phyloP scores from a whole-genome alignment of 2,797 vertebrate species.

The Macropus fuliginosus region DNA sequence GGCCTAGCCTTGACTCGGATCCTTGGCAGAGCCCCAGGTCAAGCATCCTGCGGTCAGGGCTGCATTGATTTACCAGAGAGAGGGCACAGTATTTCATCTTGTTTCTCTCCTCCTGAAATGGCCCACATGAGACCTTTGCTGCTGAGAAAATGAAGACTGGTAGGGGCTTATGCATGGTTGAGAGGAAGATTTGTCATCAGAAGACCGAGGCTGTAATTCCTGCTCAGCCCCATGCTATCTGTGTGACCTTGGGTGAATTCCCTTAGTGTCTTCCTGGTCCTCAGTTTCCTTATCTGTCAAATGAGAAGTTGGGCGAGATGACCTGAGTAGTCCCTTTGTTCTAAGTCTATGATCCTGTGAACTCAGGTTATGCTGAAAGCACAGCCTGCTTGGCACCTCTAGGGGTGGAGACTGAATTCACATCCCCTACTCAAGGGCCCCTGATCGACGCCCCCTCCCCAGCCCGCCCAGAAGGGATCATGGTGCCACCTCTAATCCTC shows the following conservation, averaged over 20 bases:
- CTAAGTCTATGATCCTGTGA: neutral
- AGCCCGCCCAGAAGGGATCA: neutral
- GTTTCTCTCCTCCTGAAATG: accelerated
- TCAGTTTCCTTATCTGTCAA: neutral
- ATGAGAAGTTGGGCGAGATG: neutral
- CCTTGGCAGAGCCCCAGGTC: accelerated
- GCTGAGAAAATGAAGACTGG: neutral
- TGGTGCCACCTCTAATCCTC: neutral
- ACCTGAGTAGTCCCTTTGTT: neutral
- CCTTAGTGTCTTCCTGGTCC: neutral
- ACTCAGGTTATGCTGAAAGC: neutral
- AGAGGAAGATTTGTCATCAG: neutral
- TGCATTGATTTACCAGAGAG: slow-evolving; percentile 58
- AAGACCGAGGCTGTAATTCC: neutral
- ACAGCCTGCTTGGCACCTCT: neutral
- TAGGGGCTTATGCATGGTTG: too few species aligned
- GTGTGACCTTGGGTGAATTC: neutral
- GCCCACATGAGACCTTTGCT: accelerated
- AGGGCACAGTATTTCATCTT: accelerated
- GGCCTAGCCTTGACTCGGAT: accelerated
- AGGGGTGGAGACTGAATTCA: neutral
- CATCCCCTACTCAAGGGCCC: neutral
- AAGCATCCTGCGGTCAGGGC: neutral
- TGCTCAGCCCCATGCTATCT: too few species aligned
- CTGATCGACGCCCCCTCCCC: neutral